Evolutionary conservation across 2,113 vertebrate species (phyloP).

Genomic region (Myrmecobius fasciatus): DNA sequence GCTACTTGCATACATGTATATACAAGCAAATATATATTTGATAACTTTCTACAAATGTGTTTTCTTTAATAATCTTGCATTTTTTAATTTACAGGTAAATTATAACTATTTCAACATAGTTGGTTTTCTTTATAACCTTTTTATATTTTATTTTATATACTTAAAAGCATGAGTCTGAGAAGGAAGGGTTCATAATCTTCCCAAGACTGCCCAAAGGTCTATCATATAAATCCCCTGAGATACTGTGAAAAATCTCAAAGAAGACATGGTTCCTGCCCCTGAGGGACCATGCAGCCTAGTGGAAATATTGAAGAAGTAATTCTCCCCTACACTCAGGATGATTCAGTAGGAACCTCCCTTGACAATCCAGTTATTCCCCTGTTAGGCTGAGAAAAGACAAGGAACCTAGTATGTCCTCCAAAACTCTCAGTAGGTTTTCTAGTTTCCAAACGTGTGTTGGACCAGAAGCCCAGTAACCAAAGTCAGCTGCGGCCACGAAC

Average conservation of each 20-base stretch:
- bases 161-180: neutral
- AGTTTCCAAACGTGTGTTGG: conserved; percentile 20
- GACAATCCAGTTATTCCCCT: neutral
- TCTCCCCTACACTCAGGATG: conserved; percentile 26
- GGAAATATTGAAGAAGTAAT: neutral
- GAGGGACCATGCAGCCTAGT: neutral
- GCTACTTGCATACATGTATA: neutral
- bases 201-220: neutral
- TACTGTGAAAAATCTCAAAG: neutral
- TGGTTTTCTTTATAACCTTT: neutral
- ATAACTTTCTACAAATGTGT: neutral
- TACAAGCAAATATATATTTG: neutral
- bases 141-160: neutral
- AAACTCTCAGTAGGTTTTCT: neutral
- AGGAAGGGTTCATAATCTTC: neutral
- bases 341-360: neutral
- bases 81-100: neutral
- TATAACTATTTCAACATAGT: neutral
- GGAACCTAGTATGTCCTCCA: neutral
- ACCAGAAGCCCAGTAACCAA: conserved; percentile 25
- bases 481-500: neutral
- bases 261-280: neutral
- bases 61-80: neutral
- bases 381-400: conserved; percentile 10
- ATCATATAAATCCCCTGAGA: neutral